These are phyloP conservation scores for Alosa alosa DNA, from an alignment of 2,113 vertebrate species.

Conservation along the genomic window DNA sequence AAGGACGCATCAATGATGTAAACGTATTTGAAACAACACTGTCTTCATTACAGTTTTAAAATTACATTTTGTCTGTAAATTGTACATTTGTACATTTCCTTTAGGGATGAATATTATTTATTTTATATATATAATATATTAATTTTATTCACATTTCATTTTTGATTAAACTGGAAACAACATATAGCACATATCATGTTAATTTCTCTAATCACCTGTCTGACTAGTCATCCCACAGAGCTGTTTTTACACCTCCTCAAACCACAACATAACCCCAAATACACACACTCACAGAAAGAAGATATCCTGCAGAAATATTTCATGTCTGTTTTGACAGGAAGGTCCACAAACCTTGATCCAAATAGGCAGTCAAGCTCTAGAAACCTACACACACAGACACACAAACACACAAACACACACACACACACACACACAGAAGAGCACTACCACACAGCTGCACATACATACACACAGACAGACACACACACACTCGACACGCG, in stretches of 20 bases:
- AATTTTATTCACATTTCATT: not conserved
- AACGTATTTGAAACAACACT: not conserved
- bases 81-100: not conserved
- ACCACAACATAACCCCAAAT: not conserved
- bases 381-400: not conserved
- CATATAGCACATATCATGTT: not conserved
- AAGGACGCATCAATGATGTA: not conserved
- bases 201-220: not conserved
- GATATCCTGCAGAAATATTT: not conserved
- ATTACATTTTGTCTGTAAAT: not conserved
- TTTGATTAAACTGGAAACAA: not conserved
- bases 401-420: not conserved
- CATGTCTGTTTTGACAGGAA: not conserved
- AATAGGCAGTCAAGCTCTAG: constrained; percentile 2
- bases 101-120: not conserved
- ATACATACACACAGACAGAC: not conserved
- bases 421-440: not conserved
- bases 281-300: not conserved
- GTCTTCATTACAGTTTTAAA: not conserved
- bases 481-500: constrained; percentile 15
- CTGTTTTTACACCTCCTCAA: not conserved
- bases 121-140: not conserved
- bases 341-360: constrained; percentile 1
- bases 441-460: not conserved
- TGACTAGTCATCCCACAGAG: not conserved